Percentiles rank a stretch among this genome's conserved stretches.
phyloP scores from a whole-genome alignment of 2,797 vertebrate genomes.

The Xyrichtys novacula region DNA sequence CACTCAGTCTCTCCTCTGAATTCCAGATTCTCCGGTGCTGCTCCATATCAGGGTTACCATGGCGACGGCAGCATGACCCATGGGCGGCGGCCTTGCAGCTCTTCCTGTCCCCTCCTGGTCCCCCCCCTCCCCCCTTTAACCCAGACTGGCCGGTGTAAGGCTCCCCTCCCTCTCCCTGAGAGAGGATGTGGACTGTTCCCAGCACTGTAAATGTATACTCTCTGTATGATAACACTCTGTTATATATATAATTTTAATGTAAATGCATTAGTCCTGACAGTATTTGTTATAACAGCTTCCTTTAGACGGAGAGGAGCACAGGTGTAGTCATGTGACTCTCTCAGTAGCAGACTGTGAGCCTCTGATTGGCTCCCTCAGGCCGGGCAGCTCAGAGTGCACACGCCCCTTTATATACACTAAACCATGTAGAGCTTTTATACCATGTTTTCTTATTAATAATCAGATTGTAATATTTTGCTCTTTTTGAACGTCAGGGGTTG shows the following conservation, averaged over 20 bases:
- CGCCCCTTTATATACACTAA: slow-evolving; percentile 58
- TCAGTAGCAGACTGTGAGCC: slow-evolving; percentile 44
- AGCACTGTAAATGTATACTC: slow-evolving; percentile 62
- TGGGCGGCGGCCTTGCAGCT: slow-evolving; percentile 51
- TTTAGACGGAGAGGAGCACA: slow-evolving; percentile 38
- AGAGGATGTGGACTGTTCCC: slow-evolving; percentile 56
- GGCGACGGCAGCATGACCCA: slow-evolving; percentile 59
- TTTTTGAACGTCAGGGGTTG: slow-evolving; percentile 33
- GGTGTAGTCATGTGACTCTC: slow-evolving; percentile 41
- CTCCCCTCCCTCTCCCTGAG: slow-evolving; percentile 30
- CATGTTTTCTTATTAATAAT: slow-evolving; percentile 47
- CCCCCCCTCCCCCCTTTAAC: slow-evolving; percentile 35
- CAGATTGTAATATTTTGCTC: slow-evolving; percentile 48
- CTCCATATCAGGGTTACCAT: slow-evolving; percentile 66
- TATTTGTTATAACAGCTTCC: slow-evolving; percentile 56
- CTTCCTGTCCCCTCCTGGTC: slow-evolving; percentile 46
- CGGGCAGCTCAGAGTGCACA: slow-evolving; percentile 49
- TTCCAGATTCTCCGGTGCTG: slow-evolving; percentile 74
- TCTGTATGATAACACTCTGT: slow-evolving; percentile 77
- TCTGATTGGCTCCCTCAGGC: slow-evolving; percentile 46
- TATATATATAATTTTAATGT: slow-evolving; percentile 76
- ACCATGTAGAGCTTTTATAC: slow-evolving; percentile 54
- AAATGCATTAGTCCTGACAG: slow-evolving; percentile 56
- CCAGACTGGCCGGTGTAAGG: slow-evolving; percentile 59
- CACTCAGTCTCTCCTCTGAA: slow-evolving; percentile 20